These are phyloP conservation scores for Oryzaephilus surinamensis DNA, from an alignment of 1,140 invertebrate species.

Conservation along the genomic window DNA sequence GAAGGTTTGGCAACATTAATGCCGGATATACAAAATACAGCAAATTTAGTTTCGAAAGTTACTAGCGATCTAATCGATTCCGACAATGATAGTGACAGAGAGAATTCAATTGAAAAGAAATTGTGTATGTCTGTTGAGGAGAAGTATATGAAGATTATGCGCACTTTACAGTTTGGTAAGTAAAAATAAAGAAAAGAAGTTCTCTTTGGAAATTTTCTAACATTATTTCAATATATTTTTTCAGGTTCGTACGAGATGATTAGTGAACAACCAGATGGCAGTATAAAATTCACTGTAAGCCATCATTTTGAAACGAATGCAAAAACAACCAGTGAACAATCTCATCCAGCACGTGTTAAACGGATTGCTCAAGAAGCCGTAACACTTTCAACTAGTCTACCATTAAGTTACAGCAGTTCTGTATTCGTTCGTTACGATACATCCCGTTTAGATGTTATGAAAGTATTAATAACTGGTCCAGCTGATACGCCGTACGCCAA, in stretches of 20 bases:
- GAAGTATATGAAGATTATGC: constrained; percentile 77
- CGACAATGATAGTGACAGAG: constrained; percentile 23
- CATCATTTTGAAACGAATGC: constrained; percentile 90
- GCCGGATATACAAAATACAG: constrained; percentile 79
- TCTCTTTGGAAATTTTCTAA: constrained; percentile 1
- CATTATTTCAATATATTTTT: constrained; percentile 21
- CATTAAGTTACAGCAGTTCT: constrained; percentile 85
- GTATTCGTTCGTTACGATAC: constrained; percentile 94
- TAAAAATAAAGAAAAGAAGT: constrained; percentile 3
- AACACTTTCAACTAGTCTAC: constrained; percentile 86
- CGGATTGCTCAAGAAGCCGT: constrained; percentile 91
- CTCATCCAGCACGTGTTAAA: constrained; percentile 78
- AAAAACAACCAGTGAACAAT: constrained; percentile 71
- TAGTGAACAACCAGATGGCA: constrained; percentile 58
- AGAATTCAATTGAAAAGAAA: constrained; percentile 38
- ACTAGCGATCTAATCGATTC: constrained; percentile 37
- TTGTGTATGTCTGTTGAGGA: constrained; percentile 47
- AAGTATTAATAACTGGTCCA: constrained; percentile 87
- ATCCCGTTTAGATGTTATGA: constrained; percentile 90
- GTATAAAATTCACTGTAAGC: constrained; percentile 73
- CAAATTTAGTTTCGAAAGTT: constrained; percentile 60
- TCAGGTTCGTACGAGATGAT: constrained; percentile 88
- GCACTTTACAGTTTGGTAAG: constrained; percentile 77
- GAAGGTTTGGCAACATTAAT: constrained; percentile 80
- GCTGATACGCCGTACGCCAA: constrained; percentile 83